These are phyloP conservation scores for Ornithoptera alexandrae DNA, from an alignment of 2,888 invertebrate species.

Conservation along the genomic window DNA sequence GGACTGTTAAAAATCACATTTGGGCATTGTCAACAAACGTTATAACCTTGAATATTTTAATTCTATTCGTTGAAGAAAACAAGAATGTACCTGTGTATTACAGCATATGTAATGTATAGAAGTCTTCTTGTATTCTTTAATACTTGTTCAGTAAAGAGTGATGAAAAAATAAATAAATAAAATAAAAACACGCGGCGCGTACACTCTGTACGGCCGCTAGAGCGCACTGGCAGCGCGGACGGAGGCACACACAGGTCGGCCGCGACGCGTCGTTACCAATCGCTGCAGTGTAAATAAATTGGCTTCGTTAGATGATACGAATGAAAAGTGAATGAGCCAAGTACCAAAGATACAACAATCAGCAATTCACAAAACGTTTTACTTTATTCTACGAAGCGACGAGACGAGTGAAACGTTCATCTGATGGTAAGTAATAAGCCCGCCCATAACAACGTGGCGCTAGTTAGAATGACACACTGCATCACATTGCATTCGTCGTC, in stretches of 20 bases:
- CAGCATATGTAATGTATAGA: not conserved
- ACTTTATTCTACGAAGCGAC: no score
- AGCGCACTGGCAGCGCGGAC: slow-evolving; percentile 4
- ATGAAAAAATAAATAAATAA: not conserved
- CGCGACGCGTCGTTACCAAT: not conserved
- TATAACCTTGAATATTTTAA: slow-evolving; percentile 6
- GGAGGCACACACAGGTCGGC: not conserved
- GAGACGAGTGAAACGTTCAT: no score
- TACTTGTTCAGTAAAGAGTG: not conserved
- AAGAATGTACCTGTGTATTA: slow-evolving; percentile 5
- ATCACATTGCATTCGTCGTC: no score
- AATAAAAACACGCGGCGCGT: not conserved
- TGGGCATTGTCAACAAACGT: slow-evolving; percentile 5
- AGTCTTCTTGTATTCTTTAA: not conserved
- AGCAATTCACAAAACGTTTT: no score
- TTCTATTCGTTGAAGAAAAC: not conserved
- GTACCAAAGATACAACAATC: no score
- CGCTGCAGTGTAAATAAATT: not conserved
- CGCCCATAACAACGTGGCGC: no score
- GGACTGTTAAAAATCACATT: not conserved
- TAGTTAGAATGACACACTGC: no score
- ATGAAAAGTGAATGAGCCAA: not conserved
- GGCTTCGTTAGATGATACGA: no score
- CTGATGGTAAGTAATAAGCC: no score
- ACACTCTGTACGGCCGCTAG: not conserved